Percentiles rank a stretch among this genome's conserved stretches.
phyloP scores from a whole-genome alignment of 2,113 vertebrate species.

The Trematomus loennbergii region DNA sequence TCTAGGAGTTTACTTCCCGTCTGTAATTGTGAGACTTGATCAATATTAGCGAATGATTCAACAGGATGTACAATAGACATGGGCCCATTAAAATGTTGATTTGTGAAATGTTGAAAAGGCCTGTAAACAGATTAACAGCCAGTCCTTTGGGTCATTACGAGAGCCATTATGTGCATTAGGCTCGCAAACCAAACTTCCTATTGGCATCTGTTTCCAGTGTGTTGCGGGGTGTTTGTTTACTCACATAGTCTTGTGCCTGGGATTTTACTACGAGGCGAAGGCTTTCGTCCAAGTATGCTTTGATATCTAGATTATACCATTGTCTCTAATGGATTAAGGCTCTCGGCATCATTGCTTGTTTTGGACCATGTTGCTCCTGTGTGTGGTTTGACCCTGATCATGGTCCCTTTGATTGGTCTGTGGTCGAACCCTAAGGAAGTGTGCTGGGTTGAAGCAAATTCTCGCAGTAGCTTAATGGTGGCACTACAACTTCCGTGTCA shows the following conservation, averaged over 20 bases:
- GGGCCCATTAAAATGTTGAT: constrained; percentile 28
- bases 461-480: no score
- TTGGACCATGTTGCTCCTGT: neutral
- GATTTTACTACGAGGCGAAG: no score
- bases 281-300: no score
- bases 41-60: neutral
- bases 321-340: neutral
- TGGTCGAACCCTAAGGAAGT: no score
- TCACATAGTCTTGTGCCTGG: neutral
- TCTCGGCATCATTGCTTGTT: neutral
- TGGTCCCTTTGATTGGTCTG: neutral
- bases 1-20: neutral
- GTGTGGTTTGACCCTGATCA: neutral
- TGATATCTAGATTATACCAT: neutral
- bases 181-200: constrained; percentile 6
- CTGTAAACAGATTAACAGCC: constrained; percentile 34
- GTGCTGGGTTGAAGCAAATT: no score
- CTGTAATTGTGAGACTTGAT: neutral
- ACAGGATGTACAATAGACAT: constrained; percentile 36
- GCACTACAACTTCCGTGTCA: no score
- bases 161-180: constrained; percentile 44
- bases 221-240: constrained; percentile 22
- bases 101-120: constrained; percentile 13
- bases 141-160: constrained; percentile 6
- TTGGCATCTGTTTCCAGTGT: constrained; percentile 3